Conservation (phyloP, 2,113 vertebrate genomes). For the Cololabis saira region DNA sequence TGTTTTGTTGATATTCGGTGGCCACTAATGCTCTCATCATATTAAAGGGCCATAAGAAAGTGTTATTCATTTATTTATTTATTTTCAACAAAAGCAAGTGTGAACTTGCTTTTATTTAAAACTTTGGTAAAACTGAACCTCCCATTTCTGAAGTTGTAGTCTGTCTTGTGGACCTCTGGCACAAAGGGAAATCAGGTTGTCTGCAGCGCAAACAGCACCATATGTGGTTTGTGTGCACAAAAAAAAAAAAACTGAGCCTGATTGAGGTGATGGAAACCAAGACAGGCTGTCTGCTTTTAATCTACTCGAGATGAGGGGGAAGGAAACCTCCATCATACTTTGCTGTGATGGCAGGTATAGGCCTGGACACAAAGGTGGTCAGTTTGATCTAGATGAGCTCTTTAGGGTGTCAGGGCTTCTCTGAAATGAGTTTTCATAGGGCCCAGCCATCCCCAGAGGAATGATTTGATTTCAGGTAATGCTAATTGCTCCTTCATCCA, state of each 20-base stretch:
- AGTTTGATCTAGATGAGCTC: conserved; percentile 80
- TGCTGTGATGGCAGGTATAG: conserved; percentile 57
- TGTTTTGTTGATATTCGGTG: conserved; percentile 54
- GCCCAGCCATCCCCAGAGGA: conserved; percentile 62
- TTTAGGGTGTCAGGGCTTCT: conserved; percentile 71
- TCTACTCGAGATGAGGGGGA: conserved; percentile 74
- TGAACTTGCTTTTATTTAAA: background rate
- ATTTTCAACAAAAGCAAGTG: background rate
- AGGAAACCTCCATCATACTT: conserved; percentile 68
- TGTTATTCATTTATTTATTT: background rate
- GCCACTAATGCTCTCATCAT: conserved; percentile 15
- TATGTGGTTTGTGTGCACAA: conserved; percentile 18
- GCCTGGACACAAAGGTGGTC: conserved; percentile 77
- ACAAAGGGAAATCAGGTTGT: background rate
- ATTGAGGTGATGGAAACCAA: conserved; percentile 62
- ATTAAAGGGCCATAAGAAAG: conserved; percentile 15
- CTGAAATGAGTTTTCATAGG: conserved; percentile 76
- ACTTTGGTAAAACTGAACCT: conserved; percentile 8
- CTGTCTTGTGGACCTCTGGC: background rate
- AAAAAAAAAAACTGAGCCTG: conserved; percentile 43
- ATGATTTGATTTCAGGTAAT: conserved; percentile 81
- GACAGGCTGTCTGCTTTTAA: conserved; percentile 68
- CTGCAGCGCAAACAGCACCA: conserved; percentile 15
- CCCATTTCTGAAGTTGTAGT: conserved; percentile 1
- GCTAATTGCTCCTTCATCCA: conserved; percentile 80